phyloP scores from a whole-genome alignment of 2,113 vertebrate genomes.

The Xyrauchen texanus region DNA sequence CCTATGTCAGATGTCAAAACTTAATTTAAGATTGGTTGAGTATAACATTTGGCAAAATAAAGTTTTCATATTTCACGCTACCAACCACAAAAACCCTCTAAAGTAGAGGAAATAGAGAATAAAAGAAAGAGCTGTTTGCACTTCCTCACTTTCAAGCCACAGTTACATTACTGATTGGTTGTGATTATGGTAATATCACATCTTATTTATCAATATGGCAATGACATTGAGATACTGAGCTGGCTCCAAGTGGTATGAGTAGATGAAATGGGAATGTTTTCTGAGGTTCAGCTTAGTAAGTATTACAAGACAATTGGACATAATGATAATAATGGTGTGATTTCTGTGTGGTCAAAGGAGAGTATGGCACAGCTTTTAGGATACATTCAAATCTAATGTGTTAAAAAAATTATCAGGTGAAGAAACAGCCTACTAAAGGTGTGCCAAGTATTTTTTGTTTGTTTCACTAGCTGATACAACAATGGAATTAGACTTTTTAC shows the following conservation, averaged over 20 bases:
- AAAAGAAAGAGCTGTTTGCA: constrained; percentile 40
- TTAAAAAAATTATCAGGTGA: too few relatives aligned
- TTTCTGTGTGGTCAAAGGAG: constrained; percentile 10
- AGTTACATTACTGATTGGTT: constrained; percentile 13
- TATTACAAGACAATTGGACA: not conserved
- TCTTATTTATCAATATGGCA: constrained; percentile 15
- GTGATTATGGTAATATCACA: constrained; percentile 12
- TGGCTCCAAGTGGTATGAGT: not conserved
- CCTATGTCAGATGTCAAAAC: constrained; percentile 49
- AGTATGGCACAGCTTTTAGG: too few relatives aligned
- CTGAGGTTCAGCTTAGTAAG: constrained; percentile 17
- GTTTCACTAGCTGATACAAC: too few relatives aligned
- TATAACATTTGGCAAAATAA: constrained; percentile 46
- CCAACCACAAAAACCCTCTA: constrained; percentile 45
- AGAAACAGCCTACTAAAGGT: too few relatives aligned
- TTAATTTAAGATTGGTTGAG: constrained; percentile 45
- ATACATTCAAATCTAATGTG: too few relatives aligned
- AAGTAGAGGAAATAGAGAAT: constrained; percentile 48
- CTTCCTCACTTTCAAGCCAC: constrained; percentile 40
- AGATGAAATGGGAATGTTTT: constrained; percentile 11
- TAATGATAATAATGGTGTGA: constrained; percentile 3
- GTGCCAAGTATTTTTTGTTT: too few relatives aligned
- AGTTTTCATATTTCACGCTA: constrained; percentile 31
- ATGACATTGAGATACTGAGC: not conserved
- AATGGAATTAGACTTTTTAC: too few relatives aligned